phyloP scores from a whole-genome alignment of 2,888 invertebrate genomes.

The Stegophylla sp. region DNA sequence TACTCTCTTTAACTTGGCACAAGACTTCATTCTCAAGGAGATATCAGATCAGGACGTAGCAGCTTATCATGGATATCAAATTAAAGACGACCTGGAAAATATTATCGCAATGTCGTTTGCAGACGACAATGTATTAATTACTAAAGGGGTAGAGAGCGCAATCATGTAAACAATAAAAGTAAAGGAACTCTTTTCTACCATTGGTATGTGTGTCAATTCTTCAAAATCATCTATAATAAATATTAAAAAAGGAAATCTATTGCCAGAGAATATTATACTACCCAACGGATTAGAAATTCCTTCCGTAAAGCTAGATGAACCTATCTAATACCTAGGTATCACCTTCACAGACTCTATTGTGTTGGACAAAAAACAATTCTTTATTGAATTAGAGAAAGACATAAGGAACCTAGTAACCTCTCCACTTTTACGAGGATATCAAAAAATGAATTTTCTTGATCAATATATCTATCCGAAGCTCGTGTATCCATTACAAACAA shows the following conservation, averaged over 20 bases:
- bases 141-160: slow-evolving; percentile 1
- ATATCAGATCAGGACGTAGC: background rate
- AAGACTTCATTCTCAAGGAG: slow-evolving; percentile 16
- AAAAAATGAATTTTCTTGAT: background rate
- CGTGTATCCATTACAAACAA: background rate
- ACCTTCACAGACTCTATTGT: background rate
- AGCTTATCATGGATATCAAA: background rate
- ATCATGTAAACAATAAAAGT: background rate
- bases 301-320: background rate
- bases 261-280: background rate
- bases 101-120: background rate
- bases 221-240: slow-evolving; percentile 9
- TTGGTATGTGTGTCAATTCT: background rate
- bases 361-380: background rate
- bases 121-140: background rate
- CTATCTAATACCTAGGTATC: background rate
- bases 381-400: background rate
- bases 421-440: background rate
- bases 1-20: background rate
- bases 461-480: slow-evolving; percentile 12
- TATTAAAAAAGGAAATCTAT: background rate
- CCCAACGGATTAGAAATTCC: background rate
- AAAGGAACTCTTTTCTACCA: background rate
- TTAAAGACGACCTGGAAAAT: background rate
- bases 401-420: slow-evolving; percentile 5